Evolutionary conservation across 2,797 vertebrate genomes (phyloP), one percentile per base, ranked within the genome.

Genomic region (Astyanax mexicanus): DNA sequence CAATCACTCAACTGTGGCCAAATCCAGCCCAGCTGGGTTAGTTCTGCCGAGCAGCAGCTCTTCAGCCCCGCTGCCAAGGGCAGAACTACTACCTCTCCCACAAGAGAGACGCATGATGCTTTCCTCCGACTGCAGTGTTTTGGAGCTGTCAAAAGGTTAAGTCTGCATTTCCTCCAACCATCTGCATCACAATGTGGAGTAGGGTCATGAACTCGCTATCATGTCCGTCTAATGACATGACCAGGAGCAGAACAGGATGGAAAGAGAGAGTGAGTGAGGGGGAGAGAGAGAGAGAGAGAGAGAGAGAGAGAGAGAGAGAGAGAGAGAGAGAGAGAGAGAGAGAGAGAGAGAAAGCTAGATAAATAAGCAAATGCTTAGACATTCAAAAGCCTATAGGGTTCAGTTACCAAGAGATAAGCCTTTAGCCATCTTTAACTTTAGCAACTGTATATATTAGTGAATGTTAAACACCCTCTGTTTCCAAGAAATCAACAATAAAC

Each of bases 11-110:
- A 75, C 74, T 78, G 58, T 66, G 67, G 71, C 70, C 81, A 79
- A 75, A 83, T 75, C 60, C 62, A 83, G 79, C 75, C 77, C 83
- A 80, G 83, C 81, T 84, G 81, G 67, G 62, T 78, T 80, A 75
- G 67, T 72, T 72, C 38, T 49, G 45, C 21, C 23, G 32, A 52
- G 62, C 61, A 45, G 73, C 68, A 54, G 51, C 69, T 55, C 55
- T 72, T 51, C 25, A 21, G 12, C 66, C 23, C 11, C 65, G 27
- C n/a, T 17, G 70, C 27, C 49, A 44, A 42, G 25, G 47, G 52
- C 62, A 78, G 73, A 78, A 9, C 57, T 27, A 11, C 54, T 23
- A n/a, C 45, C 57, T 69, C 42, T 37, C 58, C 38, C 55, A 55
- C 29, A 45, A 77, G 27, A 75, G 70, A 69, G 58, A 51, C 37